Evolutionary conservation across 2,113 vertebrate species (phyloP).

Genomic region (Catagonus wagneri): DNA sequence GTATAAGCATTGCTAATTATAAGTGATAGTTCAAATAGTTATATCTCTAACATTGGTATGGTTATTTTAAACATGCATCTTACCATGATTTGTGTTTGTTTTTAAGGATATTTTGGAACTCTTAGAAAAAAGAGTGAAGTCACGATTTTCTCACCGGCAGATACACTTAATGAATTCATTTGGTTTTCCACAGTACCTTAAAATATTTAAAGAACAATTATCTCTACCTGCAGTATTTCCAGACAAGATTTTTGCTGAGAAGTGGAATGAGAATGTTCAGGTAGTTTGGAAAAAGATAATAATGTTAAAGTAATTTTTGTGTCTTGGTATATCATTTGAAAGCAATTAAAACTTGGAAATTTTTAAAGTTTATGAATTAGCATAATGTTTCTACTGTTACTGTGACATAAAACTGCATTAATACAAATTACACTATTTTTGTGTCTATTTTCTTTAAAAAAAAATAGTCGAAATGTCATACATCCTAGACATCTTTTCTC

Average conservation of each 20-base stretch:
- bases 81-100: slow-evolving; percentile 34
- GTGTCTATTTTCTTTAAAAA: background rate
- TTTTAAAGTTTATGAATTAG: slow-evolving; percentile 6
- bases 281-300: slow-evolving; percentile 83
- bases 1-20: background rate
- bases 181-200: slow-evolving; percentile 90
- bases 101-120: slow-evolving; percentile 97
- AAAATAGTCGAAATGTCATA: background rate
- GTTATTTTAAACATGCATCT: slow-evolving; percentile 41
- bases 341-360: background rate
- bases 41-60: background rate
- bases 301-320: slow-evolving; percentile 34
- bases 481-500: background rate
- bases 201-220: slow-evolving; percentile 90
- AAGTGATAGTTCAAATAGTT: background rate
- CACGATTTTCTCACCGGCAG: slow-evolving; percentile 97
- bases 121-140: slow-evolving; percentile 98
- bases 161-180: slow-evolving; percentile 93
- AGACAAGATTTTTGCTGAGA: slow-evolving; percentile 88
- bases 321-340: slow-evolving; percentile 41
- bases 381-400: background rate
- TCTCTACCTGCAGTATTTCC: slow-evolving; percentile 90
- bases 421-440: background rate
- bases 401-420: background rate
- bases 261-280: slow-evolving; percentile 93